Evolutionary conservation across 2,113 vertebrate species (phyloP), one percentile per base, ranked within the genome.

Genomic region (Tachuris rubrigastra): DNA sequence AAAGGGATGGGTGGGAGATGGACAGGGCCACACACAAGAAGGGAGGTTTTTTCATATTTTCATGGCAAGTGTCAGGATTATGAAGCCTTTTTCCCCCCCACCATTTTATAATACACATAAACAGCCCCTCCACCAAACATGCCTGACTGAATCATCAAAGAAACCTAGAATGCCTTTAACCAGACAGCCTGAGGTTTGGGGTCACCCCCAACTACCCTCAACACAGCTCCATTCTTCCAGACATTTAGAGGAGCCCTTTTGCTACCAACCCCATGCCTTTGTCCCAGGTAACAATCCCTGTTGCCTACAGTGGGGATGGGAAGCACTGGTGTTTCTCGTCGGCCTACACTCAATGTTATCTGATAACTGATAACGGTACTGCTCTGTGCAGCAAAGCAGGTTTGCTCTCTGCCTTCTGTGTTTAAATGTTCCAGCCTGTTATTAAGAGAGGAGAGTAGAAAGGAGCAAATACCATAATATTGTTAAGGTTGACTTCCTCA

Each of bases 401-500:
- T 33, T 31, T 53, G 49, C 33, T 31, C 20, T 58, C 18, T 74
- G 30, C 52, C 20, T 22, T 67, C 41, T 46, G 5, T 35, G 30
- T 41, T 30, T 52, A 47, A 11, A 12, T 9, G 4, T 46, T 35
- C 9, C 9, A 14, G 16, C 30, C 21, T 44, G 13, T 63, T 58
- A n/a, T 4, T 15, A 15, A 39, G 12, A 69, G 23, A 60, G 8
- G 3, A 72, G 42, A 47, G 47, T 12, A 67, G 46, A 46, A 82
- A 82, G 52, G 31, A 52, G 46, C 9, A 80, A 46, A 53, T 95
- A 99, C 99, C 98, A 98, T 98, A 90, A 99, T 99, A 96, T 99
- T 99, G 96, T 99, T 99, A 63, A 99, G 99, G 97, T 99, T 99
- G 89, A 99, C 98, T 87, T 99, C 99, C 87, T 99, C 97, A 30